Base-by-base conservation (phyloP, 1,140 invertebrate genomes). In the Hycleus phaleratus region DNA sequence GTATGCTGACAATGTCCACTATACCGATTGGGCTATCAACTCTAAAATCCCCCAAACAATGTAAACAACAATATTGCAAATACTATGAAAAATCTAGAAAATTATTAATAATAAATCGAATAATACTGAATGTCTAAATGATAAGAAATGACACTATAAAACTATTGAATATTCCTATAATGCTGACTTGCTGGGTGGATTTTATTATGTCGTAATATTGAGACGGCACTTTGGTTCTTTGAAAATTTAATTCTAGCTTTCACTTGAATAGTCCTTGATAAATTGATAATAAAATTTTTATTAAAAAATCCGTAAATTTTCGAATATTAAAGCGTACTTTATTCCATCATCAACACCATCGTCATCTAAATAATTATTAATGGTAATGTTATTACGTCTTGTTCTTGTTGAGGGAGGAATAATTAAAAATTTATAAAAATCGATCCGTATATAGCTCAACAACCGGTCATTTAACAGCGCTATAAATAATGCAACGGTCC, bases 201-300 rank as follows among this genome's bases (percentile, higher is more conserved):
- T 53, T 53, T 53, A 53, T 11, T 44, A 32, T 44, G 51, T 38
- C 25, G 26, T 53, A 53, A 53, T 53, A 40, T 53, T 40, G 42
- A 45, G 45, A 45, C 25, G 32, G 51, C 25, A 40, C 49, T 51
- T 51, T 51, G 38, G n/a, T 39, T 51, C 51, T 53, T 53, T 53
- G 40, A 46, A 53, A 32, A 53, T 53, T 53, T 39, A 53, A 53
- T 53, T 53, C 42, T 26, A 10, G 40, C 26, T 53, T 53, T 53
- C 46, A 53, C 25, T 53, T 42, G 26, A 45, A 53, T 45, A 53
- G 42, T 53, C 46, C 45, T 45, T 53, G 51, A 53, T 53, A 38
- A 53, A 53, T 26, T 53, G 51, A 45, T 53, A 53, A 45, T 53
- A 53, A 53, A 53, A 45, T 53, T 53, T 51, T 53, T 53, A 53